These are phyloP conservation scores for Dolichoris vasculosae DNA, from an alignment of 1,140 invertebrate species.

Conservation along the genomic window DNA sequence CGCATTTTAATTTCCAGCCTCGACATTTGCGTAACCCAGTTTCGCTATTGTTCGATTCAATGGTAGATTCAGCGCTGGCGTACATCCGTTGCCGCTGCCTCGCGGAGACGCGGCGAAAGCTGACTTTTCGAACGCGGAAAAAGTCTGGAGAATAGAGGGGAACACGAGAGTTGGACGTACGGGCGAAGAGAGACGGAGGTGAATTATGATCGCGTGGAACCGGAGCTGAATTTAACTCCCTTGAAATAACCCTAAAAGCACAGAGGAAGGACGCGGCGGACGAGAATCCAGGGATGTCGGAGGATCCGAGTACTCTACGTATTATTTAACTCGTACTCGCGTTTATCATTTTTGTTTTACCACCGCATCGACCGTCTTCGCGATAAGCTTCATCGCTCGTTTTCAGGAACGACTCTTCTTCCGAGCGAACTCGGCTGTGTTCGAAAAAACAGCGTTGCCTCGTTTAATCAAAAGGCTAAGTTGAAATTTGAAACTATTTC, in stretches of 20 bases:
- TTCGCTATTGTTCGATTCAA: slow-evolving; percentile 74
- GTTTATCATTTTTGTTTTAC: not conserved
- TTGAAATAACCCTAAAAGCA: too few relatives aligned
- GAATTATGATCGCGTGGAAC: not conserved
- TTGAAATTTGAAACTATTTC: too few relatives aligned
- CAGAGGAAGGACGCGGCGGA: not conserved
- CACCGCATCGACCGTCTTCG: too few relatives aligned
- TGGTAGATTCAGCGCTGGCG: slow-evolving; percentile 66
- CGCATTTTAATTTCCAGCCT: slow-evolving; percentile 72
- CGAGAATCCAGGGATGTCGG: not conserved
- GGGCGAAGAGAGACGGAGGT: not conserved
- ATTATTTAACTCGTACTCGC: not conserved
- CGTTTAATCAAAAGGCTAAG: too few relatives aligned
- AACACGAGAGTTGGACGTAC: not conserved
- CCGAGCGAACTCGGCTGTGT: too few relatives aligned
- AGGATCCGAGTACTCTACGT: not conserved
- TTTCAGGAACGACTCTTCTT: too few relatives aligned
- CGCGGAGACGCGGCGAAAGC: slow-evolving; percentile 15
- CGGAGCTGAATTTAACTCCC: not conserved
- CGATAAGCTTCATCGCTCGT: too few relatives aligned
- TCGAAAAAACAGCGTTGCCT: too few relatives aligned
- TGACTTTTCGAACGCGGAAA: not conserved
- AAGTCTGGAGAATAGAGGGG: not conserved
- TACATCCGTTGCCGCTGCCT: slow-evolving; percentile 61
- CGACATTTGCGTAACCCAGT: slow-evolving; percentile 74